Evolutionary conservation across 2,888 invertebrate genomes (phyloP).

Genomic region (Macrosoma leucophasiata): DNA sequence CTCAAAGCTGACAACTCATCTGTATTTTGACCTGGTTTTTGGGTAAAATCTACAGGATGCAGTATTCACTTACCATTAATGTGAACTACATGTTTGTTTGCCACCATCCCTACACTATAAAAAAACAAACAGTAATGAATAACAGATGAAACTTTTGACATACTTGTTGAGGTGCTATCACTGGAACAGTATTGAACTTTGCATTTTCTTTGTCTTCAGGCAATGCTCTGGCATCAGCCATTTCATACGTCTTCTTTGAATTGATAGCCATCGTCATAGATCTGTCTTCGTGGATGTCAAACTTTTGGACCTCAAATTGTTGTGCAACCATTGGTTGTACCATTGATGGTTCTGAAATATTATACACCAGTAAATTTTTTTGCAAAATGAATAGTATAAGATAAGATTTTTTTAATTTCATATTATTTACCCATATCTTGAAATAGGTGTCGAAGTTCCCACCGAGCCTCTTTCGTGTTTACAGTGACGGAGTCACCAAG

Average conservation of each 20-base stretch:
- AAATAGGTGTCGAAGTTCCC: constrained; percentile 78
- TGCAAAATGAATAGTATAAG: background rate
- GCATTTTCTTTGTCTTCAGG: constrained; percentile 65
- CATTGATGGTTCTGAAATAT: constrained; percentile 51
- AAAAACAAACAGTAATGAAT: background rate
- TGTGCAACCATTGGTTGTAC: constrained; percentile 63
- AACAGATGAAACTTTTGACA: constrained; percentile 15
- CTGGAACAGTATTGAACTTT: constrained; percentile 41
- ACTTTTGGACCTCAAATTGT: constrained; percentile 61
- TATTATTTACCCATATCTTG: constrained; percentile 64
- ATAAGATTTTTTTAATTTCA: constrained; percentile 1
- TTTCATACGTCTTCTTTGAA: constrained; percentile 53
- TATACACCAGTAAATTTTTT: no score
- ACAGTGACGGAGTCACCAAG: constrained; percentile 79
- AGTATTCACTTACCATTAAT: no score
- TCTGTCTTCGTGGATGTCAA: constrained; percentile 68
- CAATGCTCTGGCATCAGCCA: constrained; percentile 36
- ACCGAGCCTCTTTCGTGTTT: constrained; percentile 81
- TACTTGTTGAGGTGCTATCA: constrained; percentile 44
- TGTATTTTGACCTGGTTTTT: no score
- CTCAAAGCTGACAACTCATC: no score
- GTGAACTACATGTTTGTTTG: no score
- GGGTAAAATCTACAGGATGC: no score
- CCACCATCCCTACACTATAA: no score
- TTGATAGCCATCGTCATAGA: constrained; percentile 67